phyloP scores from a whole-genome alignment of 2,888 invertebrate species.

The Latrodectus hesperus region DNA sequence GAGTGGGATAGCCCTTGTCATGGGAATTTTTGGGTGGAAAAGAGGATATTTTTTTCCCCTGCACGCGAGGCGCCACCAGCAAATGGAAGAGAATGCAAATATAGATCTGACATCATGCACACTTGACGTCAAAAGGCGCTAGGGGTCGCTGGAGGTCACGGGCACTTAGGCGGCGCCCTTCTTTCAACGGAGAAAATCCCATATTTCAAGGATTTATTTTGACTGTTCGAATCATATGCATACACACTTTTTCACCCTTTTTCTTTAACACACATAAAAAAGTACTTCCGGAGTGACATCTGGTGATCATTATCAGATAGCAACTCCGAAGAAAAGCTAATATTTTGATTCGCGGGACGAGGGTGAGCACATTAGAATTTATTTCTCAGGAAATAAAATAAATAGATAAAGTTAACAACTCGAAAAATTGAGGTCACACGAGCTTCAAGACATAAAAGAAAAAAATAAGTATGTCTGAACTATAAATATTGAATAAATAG shows the following conservation, averaged over 20 bases:
- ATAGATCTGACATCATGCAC: slow-evolving; percentile 64
- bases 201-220: slow-evolving; percentile 46
- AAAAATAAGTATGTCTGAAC: too few relatives aligned
- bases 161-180: slow-evolving; percentile 38
- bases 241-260: slow-evolving; percentile 3
- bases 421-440: too few relatives aligned
- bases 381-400: not conserved
- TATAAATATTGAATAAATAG: too few relatives aligned
- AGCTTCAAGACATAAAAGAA: too few relatives aligned
- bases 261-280: not conserved
- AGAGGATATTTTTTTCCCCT: slow-evolving; percentile 22
- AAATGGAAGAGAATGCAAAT: slow-evolving; percentile 48
- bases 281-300: slow-evolving; percentile 3
- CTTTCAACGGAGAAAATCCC: slow-evolving; percentile 17
- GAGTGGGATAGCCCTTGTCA: slow-evolving; percentile 17
- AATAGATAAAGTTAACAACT: not conserved
- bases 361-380: not conserved
- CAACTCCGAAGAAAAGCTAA: not conserved
- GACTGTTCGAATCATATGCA: slow-evolving; percentile 12
- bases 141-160: slow-evolving; percentile 41
- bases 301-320: not conserved
- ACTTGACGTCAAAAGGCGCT: slow-evolving; percentile 32
- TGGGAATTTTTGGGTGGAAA: slow-evolving; percentile 1
- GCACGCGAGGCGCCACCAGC: slow-evolving; percentile 12
- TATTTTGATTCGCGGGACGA: not conserved